A percentile compares a stretch with the other conserved stretches of the same genome.
Conservation (phyloP, 2,888 invertebrate genomes). For the Dryobota labecula region DNA sequence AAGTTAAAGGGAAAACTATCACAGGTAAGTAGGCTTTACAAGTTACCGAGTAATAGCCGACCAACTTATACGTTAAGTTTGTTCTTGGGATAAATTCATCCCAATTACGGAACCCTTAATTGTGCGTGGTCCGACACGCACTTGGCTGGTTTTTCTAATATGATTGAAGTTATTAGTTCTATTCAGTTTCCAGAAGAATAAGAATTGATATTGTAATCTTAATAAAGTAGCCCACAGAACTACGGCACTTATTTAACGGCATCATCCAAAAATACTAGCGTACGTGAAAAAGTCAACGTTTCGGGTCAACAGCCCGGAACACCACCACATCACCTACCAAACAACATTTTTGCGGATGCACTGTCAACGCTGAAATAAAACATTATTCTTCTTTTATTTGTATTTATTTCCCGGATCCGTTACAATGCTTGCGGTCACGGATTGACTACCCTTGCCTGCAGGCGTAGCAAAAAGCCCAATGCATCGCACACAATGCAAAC, state of each 20-base stretch:
- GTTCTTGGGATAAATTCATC: too few species aligned
- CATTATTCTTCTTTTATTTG: slow-evolving; percentile 47
- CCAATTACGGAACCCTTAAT: too few species aligned
- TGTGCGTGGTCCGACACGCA: too few species aligned
- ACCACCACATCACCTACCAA: slow-evolving; percentile 11
- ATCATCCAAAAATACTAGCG: neutral
- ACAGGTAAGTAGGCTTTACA: too few species aligned
- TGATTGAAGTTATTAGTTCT: neutral
- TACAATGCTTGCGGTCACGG: slow-evolving; percentile 51
- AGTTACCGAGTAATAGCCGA: too few species aligned
- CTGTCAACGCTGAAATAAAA: slow-evolving; percentile 41
- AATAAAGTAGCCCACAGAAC: too few species aligned
- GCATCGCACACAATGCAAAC: slow-evolving; percentile 21
- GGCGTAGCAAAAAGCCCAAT: slow-evolving; percentile 32
- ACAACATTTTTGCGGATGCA: slow-evolving; percentile 36
- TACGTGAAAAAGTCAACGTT: neutral
- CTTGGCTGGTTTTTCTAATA: neutral
- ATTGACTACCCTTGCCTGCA: slow-evolving; percentile 38
- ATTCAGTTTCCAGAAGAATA: neutral
- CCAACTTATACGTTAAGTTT: too few species aligned
- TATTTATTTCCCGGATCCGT: slow-evolving; percentile 47
- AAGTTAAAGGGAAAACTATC: too few species aligned
- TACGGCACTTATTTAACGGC: neutral
- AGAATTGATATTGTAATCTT: too few species aligned
- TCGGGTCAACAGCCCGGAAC: slow-evolving; percentile 1